These are phyloP conservation scores for Trachelipus rathkii DNA, from an alignment of 1,140 invertebrate genomes.

Conservation along the genomic window DNA sequence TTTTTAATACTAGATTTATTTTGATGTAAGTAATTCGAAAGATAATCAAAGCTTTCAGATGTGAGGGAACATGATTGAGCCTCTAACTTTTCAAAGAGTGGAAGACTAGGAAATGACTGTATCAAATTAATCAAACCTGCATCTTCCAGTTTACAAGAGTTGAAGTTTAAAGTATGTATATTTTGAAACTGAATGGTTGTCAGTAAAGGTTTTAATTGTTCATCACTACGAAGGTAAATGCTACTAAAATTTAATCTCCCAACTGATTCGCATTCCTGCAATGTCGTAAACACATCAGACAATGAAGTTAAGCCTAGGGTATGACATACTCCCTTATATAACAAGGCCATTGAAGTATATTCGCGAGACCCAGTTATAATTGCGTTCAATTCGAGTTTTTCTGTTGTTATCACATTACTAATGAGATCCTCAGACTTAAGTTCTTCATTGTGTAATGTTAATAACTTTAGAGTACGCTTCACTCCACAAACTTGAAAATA, in stretches of 20 bases:
- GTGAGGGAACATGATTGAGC: neutral
- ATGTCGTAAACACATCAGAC: neutral
- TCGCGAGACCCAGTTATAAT: slow-evolving; percentile 33
- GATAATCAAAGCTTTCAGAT: neutral
- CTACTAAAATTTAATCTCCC: neutral
- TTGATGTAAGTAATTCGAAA: neutral
- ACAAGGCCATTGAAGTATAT: neutral
- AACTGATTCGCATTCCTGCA: neutral
- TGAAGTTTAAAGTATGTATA: neutral
- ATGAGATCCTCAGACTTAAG: slow-evolving; percentile 50
- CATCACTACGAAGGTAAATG: neutral
- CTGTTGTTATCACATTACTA: slow-evolving; percentile 47
- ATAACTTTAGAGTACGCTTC: slow-evolving; percentile 50
- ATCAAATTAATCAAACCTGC: neutral
- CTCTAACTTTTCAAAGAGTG: neutral
- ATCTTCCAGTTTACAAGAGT: neutral
- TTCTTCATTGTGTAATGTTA: slow-evolving; percentile 52
- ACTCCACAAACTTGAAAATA: slow-evolving; percentile 48
- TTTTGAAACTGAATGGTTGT: neutral
- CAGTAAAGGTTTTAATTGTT: neutral
- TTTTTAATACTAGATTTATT: neutral
- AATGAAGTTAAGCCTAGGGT: neutral
- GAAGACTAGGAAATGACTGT: neutral
- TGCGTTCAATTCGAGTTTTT: slow-evolving; percentile 50
- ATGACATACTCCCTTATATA: neutral